These are phyloP conservation scores for Cryptotis parvus DNA, from an alignment of 2,113 vertebrate species.

Conservation along the genomic window DNA sequence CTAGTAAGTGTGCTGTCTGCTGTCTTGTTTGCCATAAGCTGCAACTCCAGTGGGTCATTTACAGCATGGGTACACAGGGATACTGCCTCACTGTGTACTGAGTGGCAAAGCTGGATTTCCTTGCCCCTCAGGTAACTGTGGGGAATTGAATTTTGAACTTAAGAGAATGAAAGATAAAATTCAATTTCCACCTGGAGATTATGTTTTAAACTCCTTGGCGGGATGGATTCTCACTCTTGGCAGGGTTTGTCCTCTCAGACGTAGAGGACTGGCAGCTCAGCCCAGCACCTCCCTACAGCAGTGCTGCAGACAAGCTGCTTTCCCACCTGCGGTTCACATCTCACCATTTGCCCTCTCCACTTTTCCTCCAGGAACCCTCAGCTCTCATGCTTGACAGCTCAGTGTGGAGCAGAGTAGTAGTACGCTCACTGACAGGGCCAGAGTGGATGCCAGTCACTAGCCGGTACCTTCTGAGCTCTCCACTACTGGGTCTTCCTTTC, in stretches of 20 bases:
- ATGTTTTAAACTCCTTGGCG: slow-evolving; percentile 29
- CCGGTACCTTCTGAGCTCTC: not conserved
- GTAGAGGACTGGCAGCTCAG: not conserved
- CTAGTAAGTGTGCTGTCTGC: not conserved
- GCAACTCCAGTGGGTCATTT: slow-evolving; percentile 21
- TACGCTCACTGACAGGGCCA: not conserved
- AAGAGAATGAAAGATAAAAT: slow-evolving; percentile 63
- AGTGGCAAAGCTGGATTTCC: slow-evolving; percentile 24
- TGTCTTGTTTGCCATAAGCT: not conserved
- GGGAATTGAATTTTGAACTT: slow-evolving; percentile 59
- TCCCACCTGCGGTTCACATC: not conserved
- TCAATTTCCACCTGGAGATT: slow-evolving; percentile 63
- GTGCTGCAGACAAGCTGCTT: not conserved
- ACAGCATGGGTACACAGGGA: slow-evolving; percentile 38
- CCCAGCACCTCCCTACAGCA: not conserved
- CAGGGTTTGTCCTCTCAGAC: slow-evolving; percentile 45
- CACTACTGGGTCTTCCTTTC: not conserved
- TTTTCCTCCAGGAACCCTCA: not conserved
- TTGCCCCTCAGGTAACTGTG: not conserved
- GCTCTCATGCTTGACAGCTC: no score
- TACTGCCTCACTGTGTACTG: not conserved
- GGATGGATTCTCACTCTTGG: slow-evolving; percentile 35
- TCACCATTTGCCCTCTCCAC: not conserved
- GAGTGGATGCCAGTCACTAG: not conserved
- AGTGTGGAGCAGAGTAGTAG: not conserved